Conservation (phyloP, 2,113 vertebrate species). For the Xyrauchen texanus region DNA sequence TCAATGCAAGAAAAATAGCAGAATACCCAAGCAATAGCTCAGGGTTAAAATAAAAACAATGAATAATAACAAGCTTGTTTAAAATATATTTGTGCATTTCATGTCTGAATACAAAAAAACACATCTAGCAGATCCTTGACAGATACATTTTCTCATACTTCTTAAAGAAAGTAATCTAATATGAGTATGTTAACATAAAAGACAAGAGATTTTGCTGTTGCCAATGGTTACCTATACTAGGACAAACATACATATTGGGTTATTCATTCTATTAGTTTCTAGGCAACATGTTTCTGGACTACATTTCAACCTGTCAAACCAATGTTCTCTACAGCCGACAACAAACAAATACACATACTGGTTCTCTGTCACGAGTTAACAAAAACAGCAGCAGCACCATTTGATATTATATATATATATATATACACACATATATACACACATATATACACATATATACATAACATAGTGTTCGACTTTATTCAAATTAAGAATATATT, state of each 20-base stretch:
- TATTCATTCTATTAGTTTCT: slow-evolving; percentile 58
- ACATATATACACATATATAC: too few species aligned
- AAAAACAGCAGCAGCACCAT: slow-evolving; percentile 12
- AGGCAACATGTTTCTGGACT: slow-evolving; percentile 59
- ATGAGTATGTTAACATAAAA: slow-evolving; percentile 12
- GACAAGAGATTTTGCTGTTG: slow-evolving; percentile 52
- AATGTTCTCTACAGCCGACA: slow-evolving; percentile 48
- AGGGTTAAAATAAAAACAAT: not conserved
- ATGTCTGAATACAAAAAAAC: slow-evolving; percentile 28
- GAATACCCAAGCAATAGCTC: not conserved
- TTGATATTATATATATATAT: not conserved
- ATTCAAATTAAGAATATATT: not conserved
- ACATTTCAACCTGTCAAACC: slow-evolving; percentile 56
- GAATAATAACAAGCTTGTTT: not conserved
- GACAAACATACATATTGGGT: slow-evolving; percentile 52
- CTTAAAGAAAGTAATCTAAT: slow-evolving; percentile 29
- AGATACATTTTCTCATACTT: slow-evolving; percentile 28
- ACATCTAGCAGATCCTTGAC: slow-evolving; percentile 33
- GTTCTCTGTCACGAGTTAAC: slow-evolving; percentile 37
- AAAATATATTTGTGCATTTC: not conserved
- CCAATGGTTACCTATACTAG: slow-evolving; percentile 59
- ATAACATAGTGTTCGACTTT: not conserved
- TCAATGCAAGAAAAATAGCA: not conserved
- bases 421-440: too few species aligned
- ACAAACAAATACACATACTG: slow-evolving; percentile 55